Base-by-base conservation (phyloP, 1,140 invertebrate genomes). In the Drosophila orena region DNA sequence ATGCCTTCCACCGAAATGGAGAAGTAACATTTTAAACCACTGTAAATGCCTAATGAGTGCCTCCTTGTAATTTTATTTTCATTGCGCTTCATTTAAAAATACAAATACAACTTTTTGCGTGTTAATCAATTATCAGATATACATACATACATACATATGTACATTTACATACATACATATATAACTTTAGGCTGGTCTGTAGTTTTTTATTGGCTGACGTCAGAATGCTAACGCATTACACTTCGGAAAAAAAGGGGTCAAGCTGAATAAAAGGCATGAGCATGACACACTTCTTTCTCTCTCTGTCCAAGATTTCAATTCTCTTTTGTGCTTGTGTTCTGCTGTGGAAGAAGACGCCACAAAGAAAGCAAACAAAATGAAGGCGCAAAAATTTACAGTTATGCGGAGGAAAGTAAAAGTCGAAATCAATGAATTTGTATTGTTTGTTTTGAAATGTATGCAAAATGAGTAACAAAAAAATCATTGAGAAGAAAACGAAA, bases 341-440 rank as follows among this genome's bases (percentile, higher is more conserved):
- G 35, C 54, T 34, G 42, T 20, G 11, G 42, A 60, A 58, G 53
- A 62, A 78, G 59, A 54, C 58, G 38, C 40, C 40, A 12, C 62
- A 70, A 61, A 52, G 60, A 66, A 81, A 81, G 58, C 80, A 58
- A 50, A 56, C 58, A 60, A 73, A 78, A 53, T 30, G 53, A 14
- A 65, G 15, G 14, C 43, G 46, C 43, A 69, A 47, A 56, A 22
- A 70, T 71, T 57, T 49, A 71, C 68, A 70, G 68, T 71, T 71
- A 71, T 49, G 65, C 43, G 43, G 12, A 62, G 70, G 77, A 84
- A 84, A 84, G 81, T 85, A 84, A 84, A 84, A 84, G 81, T 84
- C 43, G 15, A 85, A 85, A 80, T 84, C 81, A 85, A 85, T 85
- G 77, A 84, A 80, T 64, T 68, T 46, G 38, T 49, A 57, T 79